Percentiles rank a stretch among this genome's conserved stretches.
These are phyloP conservation scores for Gambelia wislizenii DNA, from an alignment of 2,797 vertebrate genomes.

Conservation along the genomic window DNA sequence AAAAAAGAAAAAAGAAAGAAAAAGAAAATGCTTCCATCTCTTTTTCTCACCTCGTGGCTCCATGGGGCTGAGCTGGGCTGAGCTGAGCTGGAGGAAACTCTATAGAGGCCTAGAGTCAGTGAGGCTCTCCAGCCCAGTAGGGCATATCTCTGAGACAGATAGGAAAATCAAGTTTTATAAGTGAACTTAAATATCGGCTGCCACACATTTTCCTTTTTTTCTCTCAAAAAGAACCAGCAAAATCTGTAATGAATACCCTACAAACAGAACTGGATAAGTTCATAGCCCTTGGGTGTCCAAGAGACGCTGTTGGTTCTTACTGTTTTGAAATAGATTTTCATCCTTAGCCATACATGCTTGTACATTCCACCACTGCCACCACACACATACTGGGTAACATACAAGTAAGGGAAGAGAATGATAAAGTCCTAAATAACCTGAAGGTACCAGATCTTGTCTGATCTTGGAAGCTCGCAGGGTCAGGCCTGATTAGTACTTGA, in stretches of 20 bases:
- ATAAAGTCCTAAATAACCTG: no score
- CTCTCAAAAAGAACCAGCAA: not conserved
- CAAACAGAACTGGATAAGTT: not conserved
- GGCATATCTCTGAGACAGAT: not conserved
- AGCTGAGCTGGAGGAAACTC: not conserved
- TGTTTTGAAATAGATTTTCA: not conserved
- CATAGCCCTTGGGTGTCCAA: not conserved
- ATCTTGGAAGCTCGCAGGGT: no score
- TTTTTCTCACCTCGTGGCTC: not conserved
- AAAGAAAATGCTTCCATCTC: no score
- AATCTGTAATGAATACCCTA: not conserved
- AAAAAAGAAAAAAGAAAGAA: no score
- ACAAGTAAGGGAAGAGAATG: not conserved
- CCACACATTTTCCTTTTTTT: not conserved
- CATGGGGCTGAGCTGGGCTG: not conserved
- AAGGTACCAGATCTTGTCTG: no score
- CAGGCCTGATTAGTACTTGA: no score
- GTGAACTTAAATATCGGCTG: not conserved
- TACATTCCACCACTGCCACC: no score
- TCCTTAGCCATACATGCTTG: not conserved
- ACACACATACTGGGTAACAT: not conserved
- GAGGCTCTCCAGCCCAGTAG: not conserved
- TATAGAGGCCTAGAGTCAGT: not conserved
- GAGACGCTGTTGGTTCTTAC: not conserved
- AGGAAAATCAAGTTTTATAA: not conserved